Percentiles rank a stretch among this genome's conserved stretches.
These are phyloP conservation scores for honey bee (Apis mellifera) DNA, from an alignment of 1,140 invertebrate genomes.

Conservation along the genomic window Amel_HAv3.1 CM009939.2:9994001-9994500, in stretches of 20 bases:
- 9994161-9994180: conserved; percentile 76
- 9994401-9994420: background rate
- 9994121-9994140: conserved; percentile 68
- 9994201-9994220: conserved; percentile 40
- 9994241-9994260: conserved; percentile 73
- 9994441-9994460: no score
- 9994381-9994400: background rate
- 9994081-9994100: conserved; percentile 23
- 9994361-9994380: conserved; percentile 20
- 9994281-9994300: background rate
- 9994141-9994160: conserved; percentile 79
- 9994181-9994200: no score
- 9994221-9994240: conserved; percentile 67
- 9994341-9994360: conserved; percentile 7
- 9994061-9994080: background rate
- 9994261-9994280: background rate
- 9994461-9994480: no score
- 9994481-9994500: no score
- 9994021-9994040: conserved; percentile 63
- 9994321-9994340: background rate
- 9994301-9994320: background rate
- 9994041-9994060: conserved; percentile 61
- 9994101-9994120: conserved; percentile 67
- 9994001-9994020: conserved; percentile 46
- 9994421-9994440: background rate